Evolutionary conservation across 2,113 vertebrate species (phyloP), one percentile per base, ranked within the genome.

Genomic region (Struthidea cinerea): DNA sequence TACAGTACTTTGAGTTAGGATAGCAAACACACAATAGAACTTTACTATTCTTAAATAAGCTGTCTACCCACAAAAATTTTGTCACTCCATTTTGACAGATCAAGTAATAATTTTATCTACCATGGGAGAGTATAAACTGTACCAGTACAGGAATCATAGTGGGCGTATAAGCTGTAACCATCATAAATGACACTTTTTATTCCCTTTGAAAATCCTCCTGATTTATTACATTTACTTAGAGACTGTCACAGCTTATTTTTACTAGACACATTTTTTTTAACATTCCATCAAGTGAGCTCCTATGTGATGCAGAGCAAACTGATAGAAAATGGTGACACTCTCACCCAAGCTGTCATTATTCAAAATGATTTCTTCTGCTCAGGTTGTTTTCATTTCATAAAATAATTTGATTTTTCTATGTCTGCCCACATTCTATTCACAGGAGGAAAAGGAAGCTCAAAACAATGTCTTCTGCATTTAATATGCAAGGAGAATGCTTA

Each of bases 141-240:
- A 97, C 80, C 93, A 96, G 86, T 93, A 96, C 84, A 97, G 97
- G 89, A 97, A 97, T 98, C 92, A 98, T 90, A 92, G 95, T 97
- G 92, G 94, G 86, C 79, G 76, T 96, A 96, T 93, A 93, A 97
- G 90, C 95, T 95, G 96, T 88, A 97, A 97, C 93, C 89, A 93
- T 97, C 94, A 97, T 95, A 98, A 98, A 97, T 97, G 94, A 96
- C 94, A 97, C 89, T 95, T 97, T 97, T 97, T 97, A 96, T 97
- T 98, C 94, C 93, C 93, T 97, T 98, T 96, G 96, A 98, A 98
- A 98, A 97, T 96, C 89, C 73, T 97, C 91, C 87, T 96, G 94
- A 97, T 98, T 98, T 98, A 97, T 97, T 97, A 95, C 94, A 97
- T 97, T 98, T 98, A 97, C 96, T 97, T 97, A 97, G 96, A 97